These are phyloP conservation scores for Seira ritae DNA, from an alignment of 2,888 invertebrate species.

Conservation along the genomic window DNA sequence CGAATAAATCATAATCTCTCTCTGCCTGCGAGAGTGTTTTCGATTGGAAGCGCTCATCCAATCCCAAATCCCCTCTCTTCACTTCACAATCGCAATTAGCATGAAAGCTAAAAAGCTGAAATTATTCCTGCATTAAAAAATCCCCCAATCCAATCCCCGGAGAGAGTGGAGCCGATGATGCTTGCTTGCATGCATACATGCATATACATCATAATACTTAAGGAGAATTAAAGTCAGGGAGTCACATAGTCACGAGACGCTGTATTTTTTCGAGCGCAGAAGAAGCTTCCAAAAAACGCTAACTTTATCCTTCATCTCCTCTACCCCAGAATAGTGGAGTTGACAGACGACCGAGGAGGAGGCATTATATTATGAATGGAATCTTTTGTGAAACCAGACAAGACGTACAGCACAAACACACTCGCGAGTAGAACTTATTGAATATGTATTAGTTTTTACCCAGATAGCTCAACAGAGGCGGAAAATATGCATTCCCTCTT, in stretches of 20 bases:
- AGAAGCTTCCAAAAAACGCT: not conserved
- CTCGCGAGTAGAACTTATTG: not conserved
- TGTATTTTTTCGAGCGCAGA: not conserved
- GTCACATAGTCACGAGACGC: not conserved
- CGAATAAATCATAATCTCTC: constrained; percentile 4
- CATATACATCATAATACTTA: too few relatives aligned
- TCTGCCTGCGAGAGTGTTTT: not conserved
- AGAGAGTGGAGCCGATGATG: too few relatives aligned
- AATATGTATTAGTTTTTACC: not conserved
- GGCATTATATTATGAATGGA: not conserved
- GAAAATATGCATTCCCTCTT: not conserved
- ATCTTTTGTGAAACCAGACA: constrained; percentile 11
- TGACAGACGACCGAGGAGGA: not conserved
- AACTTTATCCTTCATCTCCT: constrained; percentile 3
- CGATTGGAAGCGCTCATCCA: not conserved
- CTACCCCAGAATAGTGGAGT: not conserved
- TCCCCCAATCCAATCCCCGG: not conserved
- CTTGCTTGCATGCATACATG: too few relatives aligned
- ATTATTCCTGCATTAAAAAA: not conserved
- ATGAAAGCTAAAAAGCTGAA: not conserved
- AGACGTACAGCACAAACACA: not conserved
- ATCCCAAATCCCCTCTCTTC: not conserved
- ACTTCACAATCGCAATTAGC: constrained; percentile 1
- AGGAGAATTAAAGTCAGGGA: too few relatives aligned
- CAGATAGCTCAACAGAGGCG: not conserved